phyloP scores from a whole-genome alignment of 2,113 vertebrate species.

The Colossoma macropomum region DNA sequence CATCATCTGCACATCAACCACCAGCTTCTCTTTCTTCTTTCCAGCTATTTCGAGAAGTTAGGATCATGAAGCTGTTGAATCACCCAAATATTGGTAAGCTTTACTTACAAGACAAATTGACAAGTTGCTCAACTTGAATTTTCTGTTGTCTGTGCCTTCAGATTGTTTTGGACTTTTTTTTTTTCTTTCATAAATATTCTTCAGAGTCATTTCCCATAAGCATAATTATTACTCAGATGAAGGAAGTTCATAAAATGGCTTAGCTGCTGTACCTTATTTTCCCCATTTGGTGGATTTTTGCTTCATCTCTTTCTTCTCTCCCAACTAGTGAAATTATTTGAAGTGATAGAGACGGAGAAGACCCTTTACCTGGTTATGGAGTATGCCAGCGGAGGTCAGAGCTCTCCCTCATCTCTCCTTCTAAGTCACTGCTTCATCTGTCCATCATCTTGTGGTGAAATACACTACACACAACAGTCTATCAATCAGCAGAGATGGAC shows the following conservation, averaged over 20 bases:
- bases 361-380: constrained; percentile 86
- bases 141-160: constrained; percentile 10
- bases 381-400: constrained; percentile 83
- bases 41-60: constrained; percentile 68
- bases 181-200: too few relatives aligned
- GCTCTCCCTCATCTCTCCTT: constrained; percentile 12
- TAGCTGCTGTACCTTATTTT: not conserved
- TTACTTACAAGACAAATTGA: constrained; percentile 16
- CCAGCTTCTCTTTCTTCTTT: constrained; percentile 12
- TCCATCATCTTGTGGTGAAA: not conserved
- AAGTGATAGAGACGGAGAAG: constrained; percentile 86
- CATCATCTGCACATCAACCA: constrained; percentile 30
- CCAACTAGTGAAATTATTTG: constrained; percentile 76
- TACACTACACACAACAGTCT: not conserved
- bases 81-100: constrained; percentile 67
- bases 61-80: constrained; percentile 69
- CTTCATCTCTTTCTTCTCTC: not conserved
- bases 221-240: too few relatives aligned
- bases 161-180: not conserved
- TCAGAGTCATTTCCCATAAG: too few relatives aligned
- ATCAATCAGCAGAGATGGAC: not conserved
- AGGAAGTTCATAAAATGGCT: too few relatives aligned
- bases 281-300: not conserved
- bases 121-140: constrained; percentile 31
- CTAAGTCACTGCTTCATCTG: not conserved